Percentiles rank a stretch among this genome's conserved stretches.
Conservation (phyloP, 2,797 vertebrate genomes). For the Pangasius macronema region DNA sequence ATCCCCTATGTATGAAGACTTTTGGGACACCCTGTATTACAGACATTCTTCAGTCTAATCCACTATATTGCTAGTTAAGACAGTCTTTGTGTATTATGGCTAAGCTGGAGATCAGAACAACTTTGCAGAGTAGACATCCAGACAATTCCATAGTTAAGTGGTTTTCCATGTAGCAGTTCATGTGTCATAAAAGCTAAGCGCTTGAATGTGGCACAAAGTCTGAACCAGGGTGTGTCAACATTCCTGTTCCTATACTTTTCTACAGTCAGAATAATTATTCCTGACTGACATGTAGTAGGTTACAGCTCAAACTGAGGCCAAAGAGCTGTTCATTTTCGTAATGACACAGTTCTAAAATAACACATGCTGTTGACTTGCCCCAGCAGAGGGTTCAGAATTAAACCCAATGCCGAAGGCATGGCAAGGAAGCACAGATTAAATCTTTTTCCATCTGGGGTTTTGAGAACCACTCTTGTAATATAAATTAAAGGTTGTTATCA, state of each 20-base stretch:
- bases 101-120: not conserved
- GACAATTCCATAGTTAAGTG: conserved; percentile 1
- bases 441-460: conserved; percentile 14
- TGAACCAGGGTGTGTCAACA: conserved; percentile 46
- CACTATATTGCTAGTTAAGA: too few relatives aligned
- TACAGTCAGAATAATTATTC: conserved; percentile 50
- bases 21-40: too few relatives aligned
- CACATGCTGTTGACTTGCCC: conserved; percentile 23
- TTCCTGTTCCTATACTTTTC: conserved; percentile 39
- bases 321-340: conserved; percentile 34
- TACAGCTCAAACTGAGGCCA: conserved; percentile 33
- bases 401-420: conserved; percentile 27
- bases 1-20: too few relatives aligned
- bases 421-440: conserved; percentile 8
- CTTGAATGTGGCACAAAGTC: conserved; percentile 28
- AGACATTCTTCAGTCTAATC: not conserved
- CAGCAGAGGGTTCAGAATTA: conserved; percentile 23
- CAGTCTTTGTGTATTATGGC: not conserved
- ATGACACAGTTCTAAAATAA: conserved; percentile 21
- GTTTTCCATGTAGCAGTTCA: conserved; percentile 27
- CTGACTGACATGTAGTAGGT: conserved; percentile 18
- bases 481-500: conserved; percentile 17
- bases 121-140: not conserved
- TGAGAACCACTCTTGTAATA: not conserved
- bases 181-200: conserved; percentile 21